Evolutionary conservation across 2,888 invertebrate species (phyloP).

Genomic region (Diaprepes abbreviatus): DNA sequence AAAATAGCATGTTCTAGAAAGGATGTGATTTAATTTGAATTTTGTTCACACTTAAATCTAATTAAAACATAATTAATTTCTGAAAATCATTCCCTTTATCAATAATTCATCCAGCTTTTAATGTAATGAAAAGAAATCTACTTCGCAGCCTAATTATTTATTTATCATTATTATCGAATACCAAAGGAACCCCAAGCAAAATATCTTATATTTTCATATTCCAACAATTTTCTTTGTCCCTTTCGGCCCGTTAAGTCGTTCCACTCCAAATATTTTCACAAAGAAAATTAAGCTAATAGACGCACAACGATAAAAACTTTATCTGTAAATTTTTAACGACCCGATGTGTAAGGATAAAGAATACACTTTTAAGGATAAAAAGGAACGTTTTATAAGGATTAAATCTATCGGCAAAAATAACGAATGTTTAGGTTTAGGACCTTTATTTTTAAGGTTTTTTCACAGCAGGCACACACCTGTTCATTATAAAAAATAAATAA

Average conservation of each 20-base stretch:
- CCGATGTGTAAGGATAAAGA: constrained; percentile 16
- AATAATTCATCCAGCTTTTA: too few relatives aligned
- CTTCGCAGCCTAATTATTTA: too few relatives aligned
- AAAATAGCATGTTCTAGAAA: too few relatives aligned
- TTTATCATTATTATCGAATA: not conserved
- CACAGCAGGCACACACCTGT: not conserved
- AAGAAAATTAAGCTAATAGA: constrained; percentile 1
- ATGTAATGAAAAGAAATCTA: too few relatives aligned
- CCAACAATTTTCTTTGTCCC: constrained; percentile 4
- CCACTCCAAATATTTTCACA: constrained; percentile 10
- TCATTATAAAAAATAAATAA: not conserved
- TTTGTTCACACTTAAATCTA: too few relatives aligned
- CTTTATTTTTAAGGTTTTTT: constrained; percentile 2
- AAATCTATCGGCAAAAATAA: constrained; percentile 5
- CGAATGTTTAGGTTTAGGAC: not conserved
- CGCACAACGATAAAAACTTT: not conserved
- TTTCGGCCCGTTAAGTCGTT: not conserved
- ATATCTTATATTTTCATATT: not conserved
- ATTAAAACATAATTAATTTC: too few relatives aligned
- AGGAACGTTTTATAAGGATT: not conserved
- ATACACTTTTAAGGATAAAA: constrained; percentile 2
- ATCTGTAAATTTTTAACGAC: constrained; percentile 12
- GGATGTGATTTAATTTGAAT: too few relatives aligned
- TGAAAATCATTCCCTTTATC: too few relatives aligned
- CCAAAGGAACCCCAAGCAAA: not conserved